Base-by-base conservation (phyloP, 1,140 invertebrate genomes). In the Cepaea nemoralis region DNA sequence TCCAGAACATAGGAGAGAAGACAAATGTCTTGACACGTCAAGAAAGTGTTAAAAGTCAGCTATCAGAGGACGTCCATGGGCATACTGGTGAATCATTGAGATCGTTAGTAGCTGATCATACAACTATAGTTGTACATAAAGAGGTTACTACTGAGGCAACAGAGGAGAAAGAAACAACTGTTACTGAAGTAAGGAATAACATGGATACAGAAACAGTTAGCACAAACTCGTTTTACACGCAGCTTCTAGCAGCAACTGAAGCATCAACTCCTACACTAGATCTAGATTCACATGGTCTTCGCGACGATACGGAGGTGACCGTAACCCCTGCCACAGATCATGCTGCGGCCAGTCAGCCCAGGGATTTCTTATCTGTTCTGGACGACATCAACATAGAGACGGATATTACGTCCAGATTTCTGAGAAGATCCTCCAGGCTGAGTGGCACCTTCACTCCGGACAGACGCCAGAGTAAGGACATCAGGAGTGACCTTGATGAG, bases 331-430 rank as follows among this genome's bases (percentile, higher is more conserved):
- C 27, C 59, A 27, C 24, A 22, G n/a, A 14, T 0, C 10, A 27
- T 6, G 10, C 22, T 5, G 12, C 50, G 14, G 5, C 6, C 50
- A 24, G 6, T 31, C 59, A 27, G 16, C 33, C 59, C n/a, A 63
- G 33, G 27, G 75, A 77, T 39, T 77, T 77, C 75, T 63, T 77
- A 35, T 63, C 33, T 55, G 42, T 77, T 77, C 55, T 77, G 19
- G 55, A 77, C 39, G n/a, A 77, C 35, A 59, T 77, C 33, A 35
- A 77, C 8, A 39, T 77, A 33, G 75, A 77, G 6, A 77, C 48
- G 16, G 55, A 77, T 40, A 22, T 59, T 14, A 39, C 75, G 33
- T 63, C 33, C 0, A 63, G n/a, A 24, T 75, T 75, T 50, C 27
- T 50, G 27, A 6, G 73, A 22, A 31, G 48, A n/a, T 48, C 45